Evolutionary conservation across 2,113 vertebrate species (phyloP).

Genomic region (Etheostoma cragini): DNA sequence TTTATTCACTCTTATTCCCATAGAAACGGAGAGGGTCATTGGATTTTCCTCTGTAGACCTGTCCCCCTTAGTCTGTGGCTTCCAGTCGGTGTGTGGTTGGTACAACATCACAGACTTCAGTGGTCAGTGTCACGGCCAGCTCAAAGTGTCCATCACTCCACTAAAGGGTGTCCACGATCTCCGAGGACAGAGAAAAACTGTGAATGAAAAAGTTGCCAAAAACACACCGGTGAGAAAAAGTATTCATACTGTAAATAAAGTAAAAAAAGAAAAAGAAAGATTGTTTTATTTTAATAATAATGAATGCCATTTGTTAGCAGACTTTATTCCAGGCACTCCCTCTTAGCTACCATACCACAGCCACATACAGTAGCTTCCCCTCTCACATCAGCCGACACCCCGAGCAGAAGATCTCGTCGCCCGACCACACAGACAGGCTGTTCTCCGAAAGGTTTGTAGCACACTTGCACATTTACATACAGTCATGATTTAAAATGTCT

Average conservation of each 20-base stretch:
- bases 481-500: background rate
- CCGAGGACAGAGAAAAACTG: constrained; percentile 82
- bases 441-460: constrained; percentile 79
- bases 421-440: constrained; percentile 70
- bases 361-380: constrained; percentile 79
- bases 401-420: constrained; percentile 77
- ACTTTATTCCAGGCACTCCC: constrained; percentile 50
- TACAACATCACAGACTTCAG: constrained; percentile 95
- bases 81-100: constrained; percentile 95
- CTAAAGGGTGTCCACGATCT: constrained; percentile 85
- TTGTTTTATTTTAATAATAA: background rate
- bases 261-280: background rate
- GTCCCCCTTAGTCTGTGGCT: constrained; percentile 92
- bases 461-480: background rate
- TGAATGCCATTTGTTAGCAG: constrained; percentile 54
- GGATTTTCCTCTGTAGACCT: constrained; percentile 96
- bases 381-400: constrained; percentile 77
- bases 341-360: constrained; percentile 81
- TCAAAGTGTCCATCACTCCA: constrained; percentile 94
- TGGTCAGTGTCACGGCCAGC: constrained; percentile 93
- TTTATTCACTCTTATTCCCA: constrained; percentile 9
- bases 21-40: constrained; percentile 92
- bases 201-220: constrained; percentile 59
- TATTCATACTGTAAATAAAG: background rate
- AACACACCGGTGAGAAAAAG: constrained; percentile 67